These are phyloP conservation scores for Hemistola chrysoprasaria DNA, from an alignment of 2,888 invertebrate species.

Conservation along the genomic window DNA sequence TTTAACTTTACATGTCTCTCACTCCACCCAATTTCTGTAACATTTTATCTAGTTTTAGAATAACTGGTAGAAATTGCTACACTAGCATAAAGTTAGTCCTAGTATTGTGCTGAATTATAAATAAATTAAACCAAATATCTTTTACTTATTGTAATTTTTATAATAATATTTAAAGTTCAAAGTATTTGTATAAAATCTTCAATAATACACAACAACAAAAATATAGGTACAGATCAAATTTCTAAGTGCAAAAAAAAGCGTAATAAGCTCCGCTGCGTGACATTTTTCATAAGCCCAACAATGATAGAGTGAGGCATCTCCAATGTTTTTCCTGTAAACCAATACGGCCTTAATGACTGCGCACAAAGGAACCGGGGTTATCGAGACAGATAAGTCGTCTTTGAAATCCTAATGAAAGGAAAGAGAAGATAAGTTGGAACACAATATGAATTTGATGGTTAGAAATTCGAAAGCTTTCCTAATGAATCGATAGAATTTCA, in stretches of 20 bases:
- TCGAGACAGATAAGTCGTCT: constrained; percentile 23
- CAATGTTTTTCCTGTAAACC: constrained; percentile 23
- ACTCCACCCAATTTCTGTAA: no score
- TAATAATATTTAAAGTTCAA: no score
- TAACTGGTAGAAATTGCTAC: no score
- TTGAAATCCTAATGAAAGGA: constrained; percentile 20
- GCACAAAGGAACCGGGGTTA: constrained; percentile 19
- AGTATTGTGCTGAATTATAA: no score
- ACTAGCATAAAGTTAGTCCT: no score
- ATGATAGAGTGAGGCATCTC: constrained; percentile 9
- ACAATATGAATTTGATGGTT: constrained; percentile 21
- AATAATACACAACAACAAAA: neutral
- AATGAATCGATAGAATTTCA: constrained; percentile 1
- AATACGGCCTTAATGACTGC: constrained; percentile 19
- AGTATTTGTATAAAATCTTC: neutral
- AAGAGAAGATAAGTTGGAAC: constrained; percentile 18
- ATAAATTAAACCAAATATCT: no score
- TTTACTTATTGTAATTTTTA: no score
- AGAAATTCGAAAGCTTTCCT: constrained; percentile 13
- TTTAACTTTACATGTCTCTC: no score
- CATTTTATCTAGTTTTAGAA: no score
- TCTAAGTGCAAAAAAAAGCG: constrained; percentile 1
- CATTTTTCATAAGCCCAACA: constrained; percentile 9
- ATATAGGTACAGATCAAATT: neutral
- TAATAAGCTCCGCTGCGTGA: constrained; percentile 2